Percentiles rank a stretch among this genome's conserved stretches.
Conservation (phyloP, 2,888 invertebrate species). For the Ganaspis brasiliensis region DNA sequence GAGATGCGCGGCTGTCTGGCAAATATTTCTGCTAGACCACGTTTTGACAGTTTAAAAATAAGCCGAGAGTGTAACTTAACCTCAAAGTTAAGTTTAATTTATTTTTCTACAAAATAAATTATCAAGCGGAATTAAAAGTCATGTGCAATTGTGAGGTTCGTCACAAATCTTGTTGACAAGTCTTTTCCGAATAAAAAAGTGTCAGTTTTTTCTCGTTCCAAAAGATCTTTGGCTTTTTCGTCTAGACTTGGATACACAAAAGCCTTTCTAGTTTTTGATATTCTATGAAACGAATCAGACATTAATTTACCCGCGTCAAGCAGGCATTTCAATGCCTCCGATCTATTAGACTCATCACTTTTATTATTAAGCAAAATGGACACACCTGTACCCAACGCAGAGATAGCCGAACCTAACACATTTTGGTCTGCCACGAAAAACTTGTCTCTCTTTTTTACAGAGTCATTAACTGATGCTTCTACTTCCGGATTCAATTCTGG, state of each 20-base stretch:
- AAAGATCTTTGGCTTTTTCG: conserved; percentile 43
- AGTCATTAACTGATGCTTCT: conserved; percentile 18
- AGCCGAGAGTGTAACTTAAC: too few species aligned
- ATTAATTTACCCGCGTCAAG: conserved; percentile 45
- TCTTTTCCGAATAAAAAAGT: conserved; percentile 47
- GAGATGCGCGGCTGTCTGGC: too few species aligned
- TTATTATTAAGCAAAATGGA: background rate
- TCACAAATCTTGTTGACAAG: conserved; percentile 28
- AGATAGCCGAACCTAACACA: conserved; percentile 45
- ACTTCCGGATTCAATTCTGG: conserved; percentile 45
- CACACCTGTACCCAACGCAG: conserved; percentile 45
- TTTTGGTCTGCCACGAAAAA: conserved; percentile 48
- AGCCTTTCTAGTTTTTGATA: conserved; percentile 42
- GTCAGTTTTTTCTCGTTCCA: conserved; percentile 49
- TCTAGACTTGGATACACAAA: conserved; percentile 47
- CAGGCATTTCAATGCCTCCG: background rate
- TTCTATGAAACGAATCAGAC: conserved; percentile 36
- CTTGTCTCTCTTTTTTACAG: conserved; percentile 51
- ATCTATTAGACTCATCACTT: background rate
- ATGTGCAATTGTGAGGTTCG: too few species aligned
- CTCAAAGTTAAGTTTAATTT: too few species aligned
- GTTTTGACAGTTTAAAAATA: too few species aligned
- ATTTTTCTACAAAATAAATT: too few species aligned
- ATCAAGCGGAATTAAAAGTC: too few species aligned
- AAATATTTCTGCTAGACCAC: too few species aligned